These are phyloP conservation scores for Drosophila recens DNA, from an alignment of 2,888 invertebrate species.

Conservation along the genomic window DNA sequence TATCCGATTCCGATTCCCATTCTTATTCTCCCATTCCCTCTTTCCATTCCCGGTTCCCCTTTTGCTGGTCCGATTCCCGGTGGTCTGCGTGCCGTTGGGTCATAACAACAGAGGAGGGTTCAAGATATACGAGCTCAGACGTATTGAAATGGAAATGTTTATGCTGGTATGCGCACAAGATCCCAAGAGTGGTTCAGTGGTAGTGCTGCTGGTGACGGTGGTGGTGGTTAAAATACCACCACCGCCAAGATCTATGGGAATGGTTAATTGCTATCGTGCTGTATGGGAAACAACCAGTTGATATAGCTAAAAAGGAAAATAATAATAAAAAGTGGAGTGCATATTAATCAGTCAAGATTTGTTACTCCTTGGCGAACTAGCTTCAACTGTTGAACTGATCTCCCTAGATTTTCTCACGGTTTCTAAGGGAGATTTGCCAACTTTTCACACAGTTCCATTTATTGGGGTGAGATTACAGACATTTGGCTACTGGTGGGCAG, in stretches of 20 bases:
- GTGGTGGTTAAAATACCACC: constrained; percentile 47
- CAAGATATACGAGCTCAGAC: constrained; percentile 49
- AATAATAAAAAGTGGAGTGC: constrained; percentile 52
- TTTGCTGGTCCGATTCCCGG: constrained; percentile 9
- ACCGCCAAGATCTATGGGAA: constrained; percentile 48
- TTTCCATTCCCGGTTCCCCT: background rate
- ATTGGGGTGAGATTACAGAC: constrained; percentile 39
- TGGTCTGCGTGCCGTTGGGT: constrained; percentile 63
- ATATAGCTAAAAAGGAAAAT: constrained; percentile 20
- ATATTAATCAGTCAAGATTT: constrained; percentile 73
- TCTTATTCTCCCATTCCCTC: background rate
- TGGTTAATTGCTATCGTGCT: constrained; percentile 23
- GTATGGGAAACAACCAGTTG: constrained; percentile 67
- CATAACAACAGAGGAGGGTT: constrained; percentile 66
- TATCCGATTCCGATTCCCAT: background rate
- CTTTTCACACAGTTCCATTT: constrained; percentile 25
- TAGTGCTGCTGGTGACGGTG: constrained; percentile 26
- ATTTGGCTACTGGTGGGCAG: constrained; percentile 64
- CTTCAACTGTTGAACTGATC: constrained; percentile 1
- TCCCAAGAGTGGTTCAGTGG: constrained; percentile 46
- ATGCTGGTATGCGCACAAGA: constrained; percentile 65
- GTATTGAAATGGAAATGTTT: constrained; percentile 64
- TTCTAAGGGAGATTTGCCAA: constrained; percentile 35
- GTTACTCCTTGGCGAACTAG: constrained; percentile 15
- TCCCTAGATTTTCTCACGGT: constrained; percentile 64